Evolutionary conservation across 2,113 vertebrate genomes (phyloP).

Genomic region (Chelonoidis abingdonii): DNA sequence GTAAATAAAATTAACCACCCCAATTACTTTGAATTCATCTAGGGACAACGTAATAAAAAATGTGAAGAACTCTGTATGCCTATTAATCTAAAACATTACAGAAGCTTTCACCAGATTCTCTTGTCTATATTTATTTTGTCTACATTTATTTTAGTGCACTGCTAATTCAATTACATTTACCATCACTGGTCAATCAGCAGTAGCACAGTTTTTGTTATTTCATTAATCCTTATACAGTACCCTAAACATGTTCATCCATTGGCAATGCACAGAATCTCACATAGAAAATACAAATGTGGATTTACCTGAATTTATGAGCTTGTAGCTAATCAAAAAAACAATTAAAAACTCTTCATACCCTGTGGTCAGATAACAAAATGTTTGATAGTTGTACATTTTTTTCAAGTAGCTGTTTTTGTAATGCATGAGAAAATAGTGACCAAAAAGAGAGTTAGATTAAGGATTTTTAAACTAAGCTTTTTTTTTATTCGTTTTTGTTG

Average conservation of each 20-base stretch:
- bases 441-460: slow-evolving; percentile 30
- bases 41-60: slow-evolving; percentile 95
- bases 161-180: slow-evolving; percentile 88
- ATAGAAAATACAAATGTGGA: slow-evolving; percentile 62
- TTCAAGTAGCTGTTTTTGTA: slow-evolving; percentile 33
- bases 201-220: slow-evolving; percentile 71
- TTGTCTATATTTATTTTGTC: slow-evolving; percentile 86
- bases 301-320: slow-evolving; percentile 62
- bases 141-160: slow-evolving; percentile 83
- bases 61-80: slow-evolving; percentile 90
- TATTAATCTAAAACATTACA: slow-evolving; percentile 90
- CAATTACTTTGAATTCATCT: slow-evolving; percentile 99
- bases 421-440: slow-evolving; percentile 37
- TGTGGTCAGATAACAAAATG: slow-evolving; percentile 62
- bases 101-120: slow-evolving; percentile 85
- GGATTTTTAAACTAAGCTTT: slow-evolving; percentile 26
- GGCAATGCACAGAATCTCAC: slow-evolving; percentile 61
- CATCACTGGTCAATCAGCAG: slow-evolving; percentile 80
- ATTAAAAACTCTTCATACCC: slow-evolving; percentile 54
- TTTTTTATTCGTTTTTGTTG: background rate
- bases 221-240: slow-evolving; percentile 78
- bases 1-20: slow-evolving; percentile 99
- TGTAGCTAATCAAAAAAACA: slow-evolving; percentile 73
- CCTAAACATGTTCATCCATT: slow-evolving; percentile 71
- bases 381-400: slow-evolving; percentile 33